A percentile compares a stretch with the other conserved stretches of the same genome.
Evolutionary conservation across 2,888 invertebrate genomes (phyloP).

Genomic region (Heliothis peltigera): DNA sequence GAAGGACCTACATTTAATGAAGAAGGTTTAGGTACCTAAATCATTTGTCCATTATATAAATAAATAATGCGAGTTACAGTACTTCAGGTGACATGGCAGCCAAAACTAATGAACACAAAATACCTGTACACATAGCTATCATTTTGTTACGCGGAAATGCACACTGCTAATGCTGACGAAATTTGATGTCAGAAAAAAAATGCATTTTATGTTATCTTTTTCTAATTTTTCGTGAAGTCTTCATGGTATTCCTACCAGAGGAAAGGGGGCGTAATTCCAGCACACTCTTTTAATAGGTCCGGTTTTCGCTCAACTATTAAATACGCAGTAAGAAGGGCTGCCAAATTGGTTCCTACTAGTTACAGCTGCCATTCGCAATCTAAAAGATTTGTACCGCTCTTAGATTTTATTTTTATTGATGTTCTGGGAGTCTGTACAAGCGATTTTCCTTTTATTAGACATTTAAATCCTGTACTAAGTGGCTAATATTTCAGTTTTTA

Average conservation of each 20-base stretch:
- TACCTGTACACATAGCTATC: no score
- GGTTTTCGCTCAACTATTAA: slow-evolving; percentile 63
- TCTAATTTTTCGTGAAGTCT: neutral
- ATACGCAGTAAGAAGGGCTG: slow-evolving; percentile 58
- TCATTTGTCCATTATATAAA: no score
- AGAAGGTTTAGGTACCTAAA: no score
- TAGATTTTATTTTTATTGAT: slow-evolving; percentile 56
- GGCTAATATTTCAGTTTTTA: no score
- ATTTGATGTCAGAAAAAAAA: no score
- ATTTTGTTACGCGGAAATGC: no score
- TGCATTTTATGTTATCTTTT: neutral
- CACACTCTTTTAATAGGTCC: slow-evolving; percentile 60
- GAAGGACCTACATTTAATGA: no score
- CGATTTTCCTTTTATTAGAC: slow-evolving; percentile 35
- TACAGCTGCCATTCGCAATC: slow-evolving; percentile 56
- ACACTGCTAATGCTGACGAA: no score
- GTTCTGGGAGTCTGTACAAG: slow-evolving; percentile 21
- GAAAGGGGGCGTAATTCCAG: slow-evolving; percentile 20
- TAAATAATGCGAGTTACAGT: no score
- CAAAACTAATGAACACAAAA: no score
- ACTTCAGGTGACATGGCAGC: no score
- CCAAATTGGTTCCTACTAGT: slow-evolving; percentile 67
- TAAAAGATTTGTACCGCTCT: slow-evolving; percentile 52
- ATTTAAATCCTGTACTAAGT: slow-evolving; percentile 6
- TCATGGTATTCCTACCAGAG: slow-evolving; percentile 37